A percentile compares a stretch with the other conserved stretches of the same genome.
Conservation (phyloP, 2,797 vertebrate genomes). For the Argya squamiceps region DNA sequence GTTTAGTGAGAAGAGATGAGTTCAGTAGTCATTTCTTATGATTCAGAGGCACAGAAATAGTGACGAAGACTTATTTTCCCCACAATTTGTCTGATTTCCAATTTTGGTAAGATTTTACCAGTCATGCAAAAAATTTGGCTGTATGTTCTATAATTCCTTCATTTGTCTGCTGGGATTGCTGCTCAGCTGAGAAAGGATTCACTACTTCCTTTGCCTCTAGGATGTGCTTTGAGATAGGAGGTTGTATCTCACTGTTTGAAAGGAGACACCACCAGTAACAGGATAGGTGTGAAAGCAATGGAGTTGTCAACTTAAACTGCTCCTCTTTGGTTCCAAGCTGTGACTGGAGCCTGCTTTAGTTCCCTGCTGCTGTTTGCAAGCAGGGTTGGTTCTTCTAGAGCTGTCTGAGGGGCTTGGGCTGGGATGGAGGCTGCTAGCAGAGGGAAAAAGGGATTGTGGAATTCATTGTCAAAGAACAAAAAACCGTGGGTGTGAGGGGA, state of each 20-base stretch:
- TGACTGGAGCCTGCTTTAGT: neutral
- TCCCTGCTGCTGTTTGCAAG: neutral
- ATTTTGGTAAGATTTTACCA: neutral
- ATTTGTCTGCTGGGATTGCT: neutral
- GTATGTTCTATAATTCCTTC: accelerated
- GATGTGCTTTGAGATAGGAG: neutral
- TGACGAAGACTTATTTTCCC: neutral
- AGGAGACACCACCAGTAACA: neutral
- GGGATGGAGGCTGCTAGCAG: neutral
- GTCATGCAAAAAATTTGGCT: neutral
- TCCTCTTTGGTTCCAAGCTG: neutral
- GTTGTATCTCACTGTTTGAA: neutral
- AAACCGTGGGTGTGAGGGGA: neutral
- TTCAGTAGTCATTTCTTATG: neutral
- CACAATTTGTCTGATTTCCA: neutral
- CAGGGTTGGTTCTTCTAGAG: neutral
- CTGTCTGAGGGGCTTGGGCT: neutral
- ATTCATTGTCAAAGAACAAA: neutral
- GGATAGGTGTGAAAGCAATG: neutral
- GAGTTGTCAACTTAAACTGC: neutral
- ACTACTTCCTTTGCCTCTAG: neutral
- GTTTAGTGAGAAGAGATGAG: neutral
- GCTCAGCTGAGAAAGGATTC: neutral
- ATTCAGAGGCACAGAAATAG: neutral
- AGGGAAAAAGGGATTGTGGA: neutral